Percentiles rank a stretch among this genome's conserved stretches.
Evolutionary conservation across 2,113 vertebrate genomes (phyloP).

Genomic region (Gnathonemus echidnorhynchus): DNA sequence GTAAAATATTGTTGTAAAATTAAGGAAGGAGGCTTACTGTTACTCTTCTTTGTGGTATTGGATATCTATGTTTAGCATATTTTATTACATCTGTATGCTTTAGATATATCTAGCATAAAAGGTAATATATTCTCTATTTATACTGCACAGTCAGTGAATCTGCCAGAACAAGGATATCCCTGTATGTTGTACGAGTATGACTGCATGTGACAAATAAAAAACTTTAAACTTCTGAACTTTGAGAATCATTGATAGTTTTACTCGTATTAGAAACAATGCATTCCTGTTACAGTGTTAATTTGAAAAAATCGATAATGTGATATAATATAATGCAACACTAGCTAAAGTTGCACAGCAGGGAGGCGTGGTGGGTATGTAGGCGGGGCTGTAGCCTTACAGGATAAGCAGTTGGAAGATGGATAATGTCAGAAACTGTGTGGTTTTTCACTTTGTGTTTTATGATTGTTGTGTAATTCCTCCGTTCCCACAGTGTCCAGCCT

Average conservation of each 20-base stretch:
- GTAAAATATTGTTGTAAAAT: background rate
- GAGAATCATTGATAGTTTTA: background rate
- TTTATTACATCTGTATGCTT: too few species aligned
- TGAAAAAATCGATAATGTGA: background rate
- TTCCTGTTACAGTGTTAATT: background rate
- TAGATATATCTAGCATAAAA: background rate
- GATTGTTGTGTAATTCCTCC: background rate
- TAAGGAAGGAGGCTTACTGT: background rate
- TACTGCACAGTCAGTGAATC: too few species aligned
- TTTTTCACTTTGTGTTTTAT: background rate
- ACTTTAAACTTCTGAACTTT: too few species aligned
- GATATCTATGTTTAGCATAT: too few species aligned
- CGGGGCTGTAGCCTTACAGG: background rate
- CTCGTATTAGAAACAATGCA: background rate
- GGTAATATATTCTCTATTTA: background rate
- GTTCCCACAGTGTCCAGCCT: background rate
- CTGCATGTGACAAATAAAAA: too few species aligned
- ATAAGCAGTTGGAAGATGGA: background rate
- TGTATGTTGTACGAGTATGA: too few species aligned
- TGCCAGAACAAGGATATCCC: too few species aligned
- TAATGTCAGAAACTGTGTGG: background rate
- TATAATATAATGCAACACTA: background rate
- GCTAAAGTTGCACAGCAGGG: background rate
- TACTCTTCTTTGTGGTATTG: too few species aligned
- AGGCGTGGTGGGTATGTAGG: background rate